Base-by-base conservation (phyloP, 2,888 invertebrate species). In the Mythimna lalbum region DNA sequence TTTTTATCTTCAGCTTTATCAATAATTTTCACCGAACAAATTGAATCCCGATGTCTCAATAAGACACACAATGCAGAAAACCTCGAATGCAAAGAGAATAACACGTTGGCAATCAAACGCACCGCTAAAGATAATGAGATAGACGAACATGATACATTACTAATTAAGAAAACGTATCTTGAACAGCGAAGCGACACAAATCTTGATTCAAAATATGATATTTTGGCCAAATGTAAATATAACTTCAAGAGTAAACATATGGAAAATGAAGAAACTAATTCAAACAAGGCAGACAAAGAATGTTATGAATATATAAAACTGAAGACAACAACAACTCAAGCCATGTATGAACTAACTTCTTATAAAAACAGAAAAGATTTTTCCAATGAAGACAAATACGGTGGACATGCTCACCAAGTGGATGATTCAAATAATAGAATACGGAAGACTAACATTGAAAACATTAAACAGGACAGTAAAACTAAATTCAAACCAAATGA, bases 1-100 rank as follows among this genome's bases (percentile, higher is more conserved):
- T 47, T 19, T 47, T 23, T 31, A 39, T 43, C 19, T 2, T 12
- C 69, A 73, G 73, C 12, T 39, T 7, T 73, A 10, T 39, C 53
- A 68, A 60, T 59, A 12, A 49, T 73, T 49, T n/a, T 23, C 36
- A 49, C 14, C 4, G 27, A 57, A 12, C 33, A 43, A 57, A 43
- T 21, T 7, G 36, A 76, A 49, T 9, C 53, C 4, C 53, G 6
- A 33, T 23, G 4, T 19, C 5, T 23, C 9, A 61, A 61, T 23
- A 43, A 27, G 1, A 27, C n/a, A 23, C 12, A 33, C 2, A 33
- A 23, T 49, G n/a, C 49, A 0, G 14, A n/a, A 2, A 33, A 19
- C 0, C 5, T 14, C 1, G 9, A 10, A 17, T 19, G 43, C 12
- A 14, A 10, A 12, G 4, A 5, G 2, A 27, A 27, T 5, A 23